A percentile compares a stretch with the other conserved stretches of the same genome.
phyloP scores from a whole-genome alignment of 2,113 vertebrate genomes.

The Centrocercus urophasianus region DNA sequence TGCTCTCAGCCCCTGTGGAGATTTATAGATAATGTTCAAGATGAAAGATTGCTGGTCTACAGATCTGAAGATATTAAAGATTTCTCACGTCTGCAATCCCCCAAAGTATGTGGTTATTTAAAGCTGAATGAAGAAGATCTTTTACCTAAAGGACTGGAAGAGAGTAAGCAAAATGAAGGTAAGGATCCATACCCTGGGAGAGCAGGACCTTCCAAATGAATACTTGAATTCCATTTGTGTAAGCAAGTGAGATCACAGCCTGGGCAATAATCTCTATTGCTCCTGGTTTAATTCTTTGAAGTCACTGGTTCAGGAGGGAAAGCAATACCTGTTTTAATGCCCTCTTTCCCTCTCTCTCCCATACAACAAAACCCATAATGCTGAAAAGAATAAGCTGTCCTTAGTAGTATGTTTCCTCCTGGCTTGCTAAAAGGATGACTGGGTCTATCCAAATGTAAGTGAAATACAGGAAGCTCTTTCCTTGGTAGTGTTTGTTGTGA shows the following conservation, averaged over 20 bases:
- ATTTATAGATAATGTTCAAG: constrained; percentile 82
- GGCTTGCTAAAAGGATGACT: not conserved
- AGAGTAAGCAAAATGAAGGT: constrained; percentile 58
- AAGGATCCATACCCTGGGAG: not conserved
- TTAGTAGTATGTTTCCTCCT: not conserved
- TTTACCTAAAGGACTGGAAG: constrained; percentile 77
- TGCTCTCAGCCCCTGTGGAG: constrained; percentile 90
- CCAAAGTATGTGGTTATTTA: constrained; percentile 94
- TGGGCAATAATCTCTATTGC: not conserved
- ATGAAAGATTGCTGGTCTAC: constrained; percentile 91
- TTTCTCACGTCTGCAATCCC: constrained; percentile 89
- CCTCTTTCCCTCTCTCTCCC: fast-evolving
- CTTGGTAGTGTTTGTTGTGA: not conserved
- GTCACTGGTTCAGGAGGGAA: fast-evolving
- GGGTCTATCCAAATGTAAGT: too few species aligned
- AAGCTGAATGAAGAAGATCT: constrained; percentile 78
- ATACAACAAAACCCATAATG: not conserved
- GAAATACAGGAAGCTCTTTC: not conserved
- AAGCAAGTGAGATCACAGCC: not conserved
- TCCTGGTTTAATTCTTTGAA: not conserved
- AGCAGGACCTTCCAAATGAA: not conserved
- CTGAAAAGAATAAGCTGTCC: not conserved
- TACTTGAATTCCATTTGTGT: not conserved
- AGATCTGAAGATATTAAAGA: constrained; percentile 94
- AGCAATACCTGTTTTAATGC: not conserved